Evolutionary conservation across 2,797 vertebrate species (phyloP), one percentile per base, ranked within the genome.

Genomic region (Pseudochromis fuscus): DNA sequence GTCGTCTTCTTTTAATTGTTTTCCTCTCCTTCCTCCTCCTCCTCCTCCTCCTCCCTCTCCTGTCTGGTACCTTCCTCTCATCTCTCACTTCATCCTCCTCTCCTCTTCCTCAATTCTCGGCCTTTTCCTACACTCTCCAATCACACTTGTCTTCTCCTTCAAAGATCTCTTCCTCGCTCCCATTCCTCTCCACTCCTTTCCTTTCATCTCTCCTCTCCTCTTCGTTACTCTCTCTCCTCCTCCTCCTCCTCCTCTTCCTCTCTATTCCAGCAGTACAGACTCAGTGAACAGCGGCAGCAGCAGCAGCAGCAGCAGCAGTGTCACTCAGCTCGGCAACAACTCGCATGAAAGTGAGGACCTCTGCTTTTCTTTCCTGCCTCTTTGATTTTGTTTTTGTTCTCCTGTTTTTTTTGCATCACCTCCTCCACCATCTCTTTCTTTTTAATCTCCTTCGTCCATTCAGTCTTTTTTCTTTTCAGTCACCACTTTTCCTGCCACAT

Each of bases 331-430:
- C 81, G 10, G 33, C 69, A 64, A 15, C 71, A 56, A 67, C 72
- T 75, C 38, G 46, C 51, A 78, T 76, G 50, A 86, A 84, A 87
- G 82, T 84, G 77, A 82, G 55, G 87, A 86, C 35, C 45, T 74
- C 64, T 62, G 13, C 45, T 73, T 79, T 59, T 66, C 21, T 63
- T 59, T 52, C n/a, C 49, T 35, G 33, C 33, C 11, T 35, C 33
- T 35, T 35, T 35, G 33, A 2, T 35, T 35, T 35, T n/a, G n/a
- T 35, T n/a, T 18, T n/a, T 3, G 5, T n/a, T 40, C 15, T 63
- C 25, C 5, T 13, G 3, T 13, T 44, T 18, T 61, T 28, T 28
- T 23, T 40, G 4, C 21, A 21, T 46, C 15, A 7, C 31, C 12
- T 63, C 25, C 13, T 63, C 13, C 2, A 59, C 3, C 5, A 23